phyloP scores from a whole-genome alignment of 2,113 vertebrate genomes.

The Cynocephalus volans region DNA sequence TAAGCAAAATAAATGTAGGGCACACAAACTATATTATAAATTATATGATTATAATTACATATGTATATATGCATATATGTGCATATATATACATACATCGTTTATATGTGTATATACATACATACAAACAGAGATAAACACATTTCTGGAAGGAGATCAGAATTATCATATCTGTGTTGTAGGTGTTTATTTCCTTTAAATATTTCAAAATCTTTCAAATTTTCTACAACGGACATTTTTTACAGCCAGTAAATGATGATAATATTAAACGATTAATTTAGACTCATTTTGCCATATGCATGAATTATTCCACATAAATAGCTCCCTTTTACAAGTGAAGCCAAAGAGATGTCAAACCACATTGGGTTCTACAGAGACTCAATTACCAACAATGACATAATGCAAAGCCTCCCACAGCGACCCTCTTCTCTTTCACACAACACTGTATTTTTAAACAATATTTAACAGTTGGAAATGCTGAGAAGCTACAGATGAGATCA shows the following conservation, averaged over 20 bases:
- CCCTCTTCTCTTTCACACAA: conserved; percentile 65
- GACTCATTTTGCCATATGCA: conserved; percentile 15
- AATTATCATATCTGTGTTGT: background rate
- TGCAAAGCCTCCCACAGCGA: conserved; percentile 52
- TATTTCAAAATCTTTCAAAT: background rate
- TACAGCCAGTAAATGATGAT: background rate
- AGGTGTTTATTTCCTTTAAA: background rate
- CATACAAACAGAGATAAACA: background rate
- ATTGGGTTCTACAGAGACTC: conserved; percentile 35
- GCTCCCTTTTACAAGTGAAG: conserved; percentile 42
- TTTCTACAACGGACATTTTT: conserved; percentile 9
- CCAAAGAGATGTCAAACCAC: conserved; percentile 53
- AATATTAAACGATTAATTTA: conserved; percentile 59
- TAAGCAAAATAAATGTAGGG: conserved; percentile 18
- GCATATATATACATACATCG: too few relatives aligned
- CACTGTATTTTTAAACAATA: conserved; percentile 30
- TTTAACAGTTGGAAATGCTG: conserved; percentile 71
- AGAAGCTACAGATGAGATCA: conserved; percentile 69
- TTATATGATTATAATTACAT: background rate
- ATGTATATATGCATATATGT: background rate
- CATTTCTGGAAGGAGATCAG: background rate
- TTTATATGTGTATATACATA: too few relatives aligned
- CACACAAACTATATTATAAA: background rate
- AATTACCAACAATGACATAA: conserved; percentile 62
- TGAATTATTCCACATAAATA: conserved; percentile 48